These are phyloP conservation scores for Phasianus colchicus DNA, from an alignment of 2,113 vertebrate genomes.

Conservation along the genomic window DNA sequence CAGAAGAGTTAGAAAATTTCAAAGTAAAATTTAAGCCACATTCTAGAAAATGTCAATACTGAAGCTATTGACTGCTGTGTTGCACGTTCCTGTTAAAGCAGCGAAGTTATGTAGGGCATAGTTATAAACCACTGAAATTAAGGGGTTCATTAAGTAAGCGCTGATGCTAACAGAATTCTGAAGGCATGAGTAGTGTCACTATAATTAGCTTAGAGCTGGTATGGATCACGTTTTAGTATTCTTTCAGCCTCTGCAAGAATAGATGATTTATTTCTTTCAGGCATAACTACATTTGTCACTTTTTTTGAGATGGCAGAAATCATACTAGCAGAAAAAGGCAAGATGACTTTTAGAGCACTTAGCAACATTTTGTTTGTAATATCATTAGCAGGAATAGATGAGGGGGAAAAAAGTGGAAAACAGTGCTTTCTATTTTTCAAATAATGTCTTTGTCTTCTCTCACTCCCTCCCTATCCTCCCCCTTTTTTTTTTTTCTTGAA, in stretches of 20 bases:
- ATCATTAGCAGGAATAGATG: neutral
- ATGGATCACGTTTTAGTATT: slow-evolving; percentile 10
- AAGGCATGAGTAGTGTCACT: neutral
- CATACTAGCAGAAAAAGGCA: neutral
- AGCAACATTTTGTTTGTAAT: neutral
- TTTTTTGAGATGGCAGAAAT: slow-evolving; percentile 17
- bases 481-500: neutral
- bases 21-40: neutral
- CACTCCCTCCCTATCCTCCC: too few relatives aligned
- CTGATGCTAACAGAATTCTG: slow-evolving; percentile 6
- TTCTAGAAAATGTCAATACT: neutral
- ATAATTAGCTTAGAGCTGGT: slow-evolving; percentile 30
- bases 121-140: neutral
- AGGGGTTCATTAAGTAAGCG: neutral
- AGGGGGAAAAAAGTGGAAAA: neutral
- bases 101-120: neutral
- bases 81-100: neutral
- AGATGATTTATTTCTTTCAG: slow-evolving; percentile 41
- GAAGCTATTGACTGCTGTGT: neutral
- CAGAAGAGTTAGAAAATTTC: neutral
- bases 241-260: neutral
- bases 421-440: neutral
- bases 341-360: slow-evolving; percentile 38
- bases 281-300: slow-evolving; percentile 36
- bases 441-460: neutral